Percentiles rank a stretch among this genome's conserved stretches.
Evolutionary conservation across 2,888 invertebrate genomes (phyloP).

Genomic region (Bimastos eiseni): DNA sequence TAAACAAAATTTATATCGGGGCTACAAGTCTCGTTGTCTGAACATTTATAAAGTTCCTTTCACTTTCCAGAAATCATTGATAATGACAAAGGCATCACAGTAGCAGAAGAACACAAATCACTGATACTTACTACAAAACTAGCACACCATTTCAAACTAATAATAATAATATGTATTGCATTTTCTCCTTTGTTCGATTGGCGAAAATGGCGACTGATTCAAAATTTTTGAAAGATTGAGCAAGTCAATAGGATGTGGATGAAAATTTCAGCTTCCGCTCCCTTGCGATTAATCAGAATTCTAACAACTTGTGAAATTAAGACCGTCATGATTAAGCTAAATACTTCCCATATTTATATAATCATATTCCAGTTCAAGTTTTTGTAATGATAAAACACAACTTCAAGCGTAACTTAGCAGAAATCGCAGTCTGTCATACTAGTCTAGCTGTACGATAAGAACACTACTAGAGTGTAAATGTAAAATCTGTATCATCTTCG

Average conservation of each 20-base stretch:
- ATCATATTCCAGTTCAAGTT: not conserved
- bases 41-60: not conserved
- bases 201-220: not conserved
- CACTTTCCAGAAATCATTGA: not conserved
- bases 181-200: not conserved
- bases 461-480: no score
- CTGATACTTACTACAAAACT: not conserved
- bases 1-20: not conserved
- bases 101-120: not conserved
- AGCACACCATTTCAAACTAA: not conserved
- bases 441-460: no score
- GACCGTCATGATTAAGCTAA: not conserved
- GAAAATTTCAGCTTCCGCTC: not conserved
- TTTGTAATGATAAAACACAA: not conserved
- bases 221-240: not conserved
- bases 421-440: no score
- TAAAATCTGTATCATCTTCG: no score
- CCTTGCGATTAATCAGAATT: not conserved
- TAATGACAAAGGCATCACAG: not conserved
- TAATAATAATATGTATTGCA: constrained; percentile 13
- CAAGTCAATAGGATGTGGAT: not conserved
- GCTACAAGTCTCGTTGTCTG: not conserved
- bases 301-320: not conserved
- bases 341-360: no score
- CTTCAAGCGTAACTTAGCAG: not conserved